Evolutionary conservation across 2,888 invertebrate genomes (phyloP).

Genomic region (Taphrorychus bicolor): DNA sequence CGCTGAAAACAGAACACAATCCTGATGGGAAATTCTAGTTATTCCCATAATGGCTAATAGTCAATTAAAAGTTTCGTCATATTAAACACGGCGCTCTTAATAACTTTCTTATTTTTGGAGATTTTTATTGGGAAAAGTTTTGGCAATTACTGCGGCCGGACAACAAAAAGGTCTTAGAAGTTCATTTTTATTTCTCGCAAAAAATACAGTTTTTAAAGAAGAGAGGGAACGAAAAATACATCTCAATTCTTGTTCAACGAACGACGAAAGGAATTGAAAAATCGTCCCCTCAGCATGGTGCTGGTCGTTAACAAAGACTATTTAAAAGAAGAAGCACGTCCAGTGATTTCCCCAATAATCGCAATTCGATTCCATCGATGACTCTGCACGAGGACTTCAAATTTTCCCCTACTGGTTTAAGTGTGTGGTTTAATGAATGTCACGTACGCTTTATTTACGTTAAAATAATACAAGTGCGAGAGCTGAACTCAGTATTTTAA

Average conservation of each 20-base stretch:
- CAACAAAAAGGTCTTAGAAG: slow-evolving; percentile 28
- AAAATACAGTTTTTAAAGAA: slow-evolving; percentile 21
- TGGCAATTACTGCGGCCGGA: slow-evolving; percentile 25
- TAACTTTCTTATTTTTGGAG: slow-evolving; percentile 25
- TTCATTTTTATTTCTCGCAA: slow-evolving; percentile 29
- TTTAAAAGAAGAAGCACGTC: slow-evolving; percentile 6
- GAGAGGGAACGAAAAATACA: neutral
- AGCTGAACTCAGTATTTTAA: slow-evolving; percentile 28
- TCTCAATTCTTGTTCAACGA: neutral
- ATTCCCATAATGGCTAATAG: neutral
- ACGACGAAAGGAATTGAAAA: neutral
- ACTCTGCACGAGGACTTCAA: neutral
- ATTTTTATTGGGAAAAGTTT: slow-evolving; percentile 28
- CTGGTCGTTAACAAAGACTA: neutral
- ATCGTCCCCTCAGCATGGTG: neutral
- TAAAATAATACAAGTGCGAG: slow-evolving; percentile 38
- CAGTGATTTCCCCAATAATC: slow-evolving; percentile 1
- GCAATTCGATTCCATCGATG: slow-evolving; percentile 1
- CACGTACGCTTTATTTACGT: slow-evolving; percentile 25
- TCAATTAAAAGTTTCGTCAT: slow-evolving; percentile 13
- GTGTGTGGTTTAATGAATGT: slow-evolving; percentile 6
- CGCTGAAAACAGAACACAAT: neutral
- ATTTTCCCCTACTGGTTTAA: neutral
- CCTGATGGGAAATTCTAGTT: neutral
- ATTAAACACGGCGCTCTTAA: slow-evolving; percentile 15